phyloP scores from a whole-genome alignment of 64 coral and sea anemone genomes.

The Exaiptasia diaphana region DNA sequence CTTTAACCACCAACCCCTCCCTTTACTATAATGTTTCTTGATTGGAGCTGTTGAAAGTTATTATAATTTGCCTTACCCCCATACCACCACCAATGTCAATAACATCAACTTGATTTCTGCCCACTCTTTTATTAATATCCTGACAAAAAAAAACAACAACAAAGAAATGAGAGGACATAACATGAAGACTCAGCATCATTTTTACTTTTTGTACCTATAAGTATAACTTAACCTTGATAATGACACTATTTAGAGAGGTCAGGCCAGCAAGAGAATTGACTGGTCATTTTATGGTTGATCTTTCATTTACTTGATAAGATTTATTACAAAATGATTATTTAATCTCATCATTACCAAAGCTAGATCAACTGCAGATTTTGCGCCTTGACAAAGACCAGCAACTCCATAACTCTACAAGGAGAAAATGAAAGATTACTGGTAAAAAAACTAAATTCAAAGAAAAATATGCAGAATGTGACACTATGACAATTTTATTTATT shows the following conservation, averaged over 20 bases:
- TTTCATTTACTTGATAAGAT: neutral
- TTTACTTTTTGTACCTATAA: neutral
- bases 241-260: neutral
- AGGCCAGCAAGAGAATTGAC: neutral
- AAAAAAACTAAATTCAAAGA: neutral
- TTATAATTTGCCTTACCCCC: conserved; percentile 18
- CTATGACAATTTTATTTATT: too few species aligned
- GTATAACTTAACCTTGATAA: neutral
- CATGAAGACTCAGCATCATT: neutral
- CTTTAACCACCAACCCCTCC: too few species aligned
- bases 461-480: too few species aligned
- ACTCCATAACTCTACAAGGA: conserved; percentile 59
- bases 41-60: too few species aligned
- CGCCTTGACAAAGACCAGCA: conserved; percentile 40
- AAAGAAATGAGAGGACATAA: neutral
- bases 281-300: neutral
- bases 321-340: too few species aligned
- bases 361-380: conserved; percentile 57
- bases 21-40: too few species aligned
- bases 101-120: conserved; percentile 46
- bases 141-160: neutral
- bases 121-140: conserved; percentile 65
- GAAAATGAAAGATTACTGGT: neutral
- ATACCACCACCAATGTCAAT: conserved; percentile 85
- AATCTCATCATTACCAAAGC: conserved; percentile 59